Base-by-base conservation (phyloP, 2,113 vertebrate species). In the Semicossyphus pulcher region DNA sequence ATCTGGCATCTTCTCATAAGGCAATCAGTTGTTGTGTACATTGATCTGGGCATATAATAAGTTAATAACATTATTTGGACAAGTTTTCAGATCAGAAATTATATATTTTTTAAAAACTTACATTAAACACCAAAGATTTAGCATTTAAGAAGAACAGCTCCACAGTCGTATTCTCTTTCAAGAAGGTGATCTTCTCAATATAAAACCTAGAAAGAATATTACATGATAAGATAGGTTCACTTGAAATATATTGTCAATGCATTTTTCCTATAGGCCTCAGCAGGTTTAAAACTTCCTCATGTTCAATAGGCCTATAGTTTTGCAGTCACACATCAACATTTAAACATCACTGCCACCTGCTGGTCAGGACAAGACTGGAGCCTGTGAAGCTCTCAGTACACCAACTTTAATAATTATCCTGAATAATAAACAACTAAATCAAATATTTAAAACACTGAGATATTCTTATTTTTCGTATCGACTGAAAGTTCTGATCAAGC, bases 141-240 rank as follows among this genome's bases (percentile, higher is more conserved):
- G 97, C 97, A n/a, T 99, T 99, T 86, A 99, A 92, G 85, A 97
- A 99, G 91, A 99, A 99, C 56, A 99, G 92, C 83, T 99, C 96
- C 57, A 99, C 96, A 0, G 98, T 99, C 14, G 94, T 96, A 83
- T 95, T 97, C 23, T 99, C 97, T 91, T 96, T 99, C 69, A 99
- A 84, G 81, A 94, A 97, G 20, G 95, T 95, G 83, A 99, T 96
- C 80, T 94, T 99, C 86, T 99, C 98, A 48, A 99, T 96, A 88
- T 99, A 99, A 95, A 99, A 99, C 89, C 98, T 99, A 93, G 45
- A 81, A 59, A 91, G 21, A 86, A 51, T 41, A 78, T n/a, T 68
- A 82, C 39, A n/a, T 42, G 18, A 42, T 72, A 20, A 84, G 23
- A 16, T 25, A 80, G 18, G 20, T 58, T 34, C 42, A 34, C n/a